These are phyloP conservation scores for Solea solea DNA, from an alignment of 2,113 vertebrate species.

Conservation along the genomic window DNA sequence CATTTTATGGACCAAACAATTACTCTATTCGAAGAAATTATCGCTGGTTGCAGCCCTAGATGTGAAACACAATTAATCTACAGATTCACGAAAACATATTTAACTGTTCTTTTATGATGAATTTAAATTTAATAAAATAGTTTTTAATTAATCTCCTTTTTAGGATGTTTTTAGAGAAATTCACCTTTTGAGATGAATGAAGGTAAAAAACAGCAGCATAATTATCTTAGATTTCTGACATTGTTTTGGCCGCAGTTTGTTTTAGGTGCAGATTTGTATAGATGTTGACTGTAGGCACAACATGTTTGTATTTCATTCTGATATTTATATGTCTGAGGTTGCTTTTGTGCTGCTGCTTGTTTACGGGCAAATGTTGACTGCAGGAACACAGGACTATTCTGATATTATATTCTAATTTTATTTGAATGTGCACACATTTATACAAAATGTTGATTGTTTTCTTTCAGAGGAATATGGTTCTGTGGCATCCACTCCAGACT, in stretches of 20 bases:
- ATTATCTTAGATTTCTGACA: too few relatives aligned
- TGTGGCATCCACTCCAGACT: slow-evolving; percentile 84
- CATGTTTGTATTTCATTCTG: not conserved
- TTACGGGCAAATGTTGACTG: not conserved
- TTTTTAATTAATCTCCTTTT: not conserved
- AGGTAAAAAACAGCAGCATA: not conserved
- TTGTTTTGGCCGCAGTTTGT: too few relatives aligned
- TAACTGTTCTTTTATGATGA: not conserved
- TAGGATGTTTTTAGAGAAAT: not conserved
- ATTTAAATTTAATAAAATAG: not conserved
- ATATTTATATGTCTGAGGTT: not conserved
- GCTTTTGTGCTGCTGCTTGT: not conserved
- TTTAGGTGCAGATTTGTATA: too few relatives aligned
- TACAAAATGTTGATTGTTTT: slow-evolving; percentile 29
- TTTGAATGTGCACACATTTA: not conserved
- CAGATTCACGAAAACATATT: not conserved
- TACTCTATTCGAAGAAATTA: too few relatives aligned
- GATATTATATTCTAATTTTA: too few relatives aligned
- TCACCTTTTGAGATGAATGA: not conserved
- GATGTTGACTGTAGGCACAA: not conserved
- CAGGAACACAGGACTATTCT: too few relatives aligned
- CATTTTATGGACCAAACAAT: too few relatives aligned
- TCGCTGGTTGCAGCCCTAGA: too few relatives aligned
- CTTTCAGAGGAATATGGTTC: slow-evolving; percentile 84
- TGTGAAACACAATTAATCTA: not conserved